Conservation (phyloP, 2,888 invertebrate genomes). For the Philopedon plagiatum region DNA sequence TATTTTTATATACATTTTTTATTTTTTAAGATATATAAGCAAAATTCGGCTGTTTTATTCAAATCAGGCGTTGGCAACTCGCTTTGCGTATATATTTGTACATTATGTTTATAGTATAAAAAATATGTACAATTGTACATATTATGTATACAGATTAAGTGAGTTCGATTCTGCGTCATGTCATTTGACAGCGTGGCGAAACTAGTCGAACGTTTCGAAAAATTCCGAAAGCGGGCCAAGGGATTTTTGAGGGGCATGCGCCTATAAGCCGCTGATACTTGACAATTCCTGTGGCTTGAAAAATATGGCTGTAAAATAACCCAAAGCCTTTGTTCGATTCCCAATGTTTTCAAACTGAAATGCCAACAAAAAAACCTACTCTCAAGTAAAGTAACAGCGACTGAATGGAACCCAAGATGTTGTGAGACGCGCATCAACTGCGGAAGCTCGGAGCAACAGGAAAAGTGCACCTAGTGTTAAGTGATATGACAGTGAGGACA, state of each 20-base stretch:
- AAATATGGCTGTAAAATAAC: constrained; percentile 69
- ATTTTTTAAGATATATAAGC: too few relatives aligned
- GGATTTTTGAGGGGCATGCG: constrained; percentile 21
- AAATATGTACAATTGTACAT: too few relatives aligned
- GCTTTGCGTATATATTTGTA: too few relatives aligned
- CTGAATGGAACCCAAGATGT: constrained; percentile 30
- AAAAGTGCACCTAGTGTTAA: constrained; percentile 39
- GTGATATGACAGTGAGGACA: constrained; percentile 41
- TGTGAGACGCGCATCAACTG: constrained; percentile 17
- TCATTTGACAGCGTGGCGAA: constrained; percentile 7
- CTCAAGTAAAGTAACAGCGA: constrained; percentile 16
- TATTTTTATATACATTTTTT: too few relatives aligned
- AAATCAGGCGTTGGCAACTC: too few relatives aligned
- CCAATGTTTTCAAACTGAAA: constrained; percentile 62
- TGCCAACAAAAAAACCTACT: constrained; percentile 38
- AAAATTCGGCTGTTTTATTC: too few relatives aligned
- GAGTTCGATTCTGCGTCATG: neutral
- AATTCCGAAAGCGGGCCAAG: constrained; percentile 19
- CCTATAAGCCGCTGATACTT: constrained; percentile 39
- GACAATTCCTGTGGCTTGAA: constrained; percentile 57
- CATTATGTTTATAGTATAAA: too few relatives aligned
- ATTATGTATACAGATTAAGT: too few relatives aligned
- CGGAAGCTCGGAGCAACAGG: constrained; percentile 32
- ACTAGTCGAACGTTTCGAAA: constrained; percentile 3
- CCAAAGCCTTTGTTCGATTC: constrained; percentile 68